A percentile compares a stretch with the other conserved stretches of the same genome.
These are phyloP conservation scores for Thamnophis sirtalis DNA, from an alignment of 2,113 vertebrate species.

Conservation along the genomic window DNA sequence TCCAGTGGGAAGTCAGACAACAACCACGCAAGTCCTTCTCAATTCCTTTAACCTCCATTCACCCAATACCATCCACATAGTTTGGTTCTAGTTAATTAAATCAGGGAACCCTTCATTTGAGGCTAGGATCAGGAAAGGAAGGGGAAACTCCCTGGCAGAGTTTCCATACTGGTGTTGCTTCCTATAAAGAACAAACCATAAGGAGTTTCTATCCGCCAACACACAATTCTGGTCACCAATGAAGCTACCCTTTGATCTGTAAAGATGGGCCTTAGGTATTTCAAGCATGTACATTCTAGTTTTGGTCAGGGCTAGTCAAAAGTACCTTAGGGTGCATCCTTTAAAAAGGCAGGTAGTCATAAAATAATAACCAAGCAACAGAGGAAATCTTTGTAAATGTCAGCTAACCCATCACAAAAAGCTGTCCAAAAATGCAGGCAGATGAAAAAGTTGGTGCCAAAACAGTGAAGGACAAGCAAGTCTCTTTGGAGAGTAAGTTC, in stretches of 20 bases:
- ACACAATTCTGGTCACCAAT: neutral
- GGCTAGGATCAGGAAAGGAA: neutral
- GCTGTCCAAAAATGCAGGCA: neutral
- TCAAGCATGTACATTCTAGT: neutral
- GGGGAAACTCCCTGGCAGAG: neutral
- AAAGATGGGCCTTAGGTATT: neutral
- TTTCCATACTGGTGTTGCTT: neutral
- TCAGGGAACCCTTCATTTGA: neutral
- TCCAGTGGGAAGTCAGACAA: neutral
- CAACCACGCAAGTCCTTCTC: neutral
- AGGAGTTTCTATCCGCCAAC: neutral
- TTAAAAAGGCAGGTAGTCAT: neutral
- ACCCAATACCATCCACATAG: neutral
- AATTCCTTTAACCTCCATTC: neutral
- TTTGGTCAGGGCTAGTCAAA: neutral
- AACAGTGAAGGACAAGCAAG: neutral
- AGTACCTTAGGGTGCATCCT: neutral
- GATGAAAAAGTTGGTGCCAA: neutral
- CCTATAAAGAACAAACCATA: neutral
- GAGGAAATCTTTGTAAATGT: neutral
- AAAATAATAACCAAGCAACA: neutral
- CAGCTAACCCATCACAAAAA: neutral
- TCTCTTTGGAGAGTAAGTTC: neutral
- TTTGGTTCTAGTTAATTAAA: neutral
- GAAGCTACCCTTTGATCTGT: neutral